These are phyloP conservation scores for Engystomops pustulosus DNA, from an alignment of 2,113 vertebrate genomes.

Conservation along the genomic window DNA sequence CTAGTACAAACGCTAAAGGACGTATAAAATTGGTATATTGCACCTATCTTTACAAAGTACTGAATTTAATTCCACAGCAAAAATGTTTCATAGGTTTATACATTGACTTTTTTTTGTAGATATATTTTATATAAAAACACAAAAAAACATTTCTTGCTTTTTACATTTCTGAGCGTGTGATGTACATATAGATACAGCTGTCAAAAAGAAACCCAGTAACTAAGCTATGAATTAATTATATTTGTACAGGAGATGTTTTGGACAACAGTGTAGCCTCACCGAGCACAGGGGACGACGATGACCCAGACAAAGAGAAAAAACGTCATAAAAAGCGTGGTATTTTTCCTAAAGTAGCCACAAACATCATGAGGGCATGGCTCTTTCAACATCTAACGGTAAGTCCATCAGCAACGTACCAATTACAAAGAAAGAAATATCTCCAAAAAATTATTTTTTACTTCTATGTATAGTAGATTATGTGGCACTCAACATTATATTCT, in stretches of 20 bases:
- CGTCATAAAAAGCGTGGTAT: slow-evolving; percentile 99
- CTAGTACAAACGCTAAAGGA: no score
- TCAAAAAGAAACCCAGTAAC: background rate
- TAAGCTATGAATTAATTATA: slow-evolving; percentile 74
- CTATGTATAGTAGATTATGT: background rate
- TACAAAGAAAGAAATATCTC: background rate
- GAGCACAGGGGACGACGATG: slow-evolving; percentile 98
- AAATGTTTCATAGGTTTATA: no score
- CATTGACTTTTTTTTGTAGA: background rate
- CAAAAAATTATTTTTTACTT: background rate
- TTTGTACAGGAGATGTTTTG: slow-evolving; percentile 97
- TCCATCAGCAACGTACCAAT: slow-evolving; percentile 63
- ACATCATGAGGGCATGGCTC: slow-evolving; percentile 99
- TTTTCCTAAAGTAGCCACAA: slow-evolving; percentile 99
- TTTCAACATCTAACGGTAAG: slow-evolving; percentile 99
- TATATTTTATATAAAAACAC: background rate
- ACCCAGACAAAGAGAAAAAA: slow-evolving; percentile 99
- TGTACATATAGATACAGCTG: background rate
- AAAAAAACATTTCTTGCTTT: background rate
- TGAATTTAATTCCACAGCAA: background rate
- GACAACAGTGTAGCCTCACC: slow-evolving; percentile 99
- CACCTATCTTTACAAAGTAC: no score
- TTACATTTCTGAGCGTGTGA: background rate
- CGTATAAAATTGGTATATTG: no score
- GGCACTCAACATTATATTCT: background rate